Percentiles rank a stretch among this genome's conserved stretches.
Conservation (phyloP, 2,888 invertebrate species). For the Diloba caeruleocephala region DNA sequence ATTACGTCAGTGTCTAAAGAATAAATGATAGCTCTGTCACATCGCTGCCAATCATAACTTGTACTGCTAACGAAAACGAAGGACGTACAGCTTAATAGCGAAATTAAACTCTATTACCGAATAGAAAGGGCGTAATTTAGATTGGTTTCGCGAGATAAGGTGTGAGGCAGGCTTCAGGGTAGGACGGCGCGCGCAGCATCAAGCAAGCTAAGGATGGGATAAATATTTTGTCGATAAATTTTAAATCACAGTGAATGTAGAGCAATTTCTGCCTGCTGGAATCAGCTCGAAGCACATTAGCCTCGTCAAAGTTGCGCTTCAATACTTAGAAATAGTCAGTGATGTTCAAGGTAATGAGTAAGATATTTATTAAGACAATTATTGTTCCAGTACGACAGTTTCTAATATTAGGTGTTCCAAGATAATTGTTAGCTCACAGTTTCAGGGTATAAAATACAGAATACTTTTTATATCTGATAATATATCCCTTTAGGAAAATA, state of each 20-base stretch:
- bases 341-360: too few species aligned
- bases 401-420: too few species aligned
- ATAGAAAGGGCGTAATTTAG: constrained; percentile 56
- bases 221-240: constrained; percentile 46
- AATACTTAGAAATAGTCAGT: too few species aligned
- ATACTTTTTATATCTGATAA: too few species aligned
- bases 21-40: constrained; percentile 34
- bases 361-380: too few species aligned
- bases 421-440: too few species aligned
- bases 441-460: too few species aligned
- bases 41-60: constrained; percentile 65
- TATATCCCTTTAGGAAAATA: too few species aligned
- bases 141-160: constrained; percentile 67
- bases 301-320: too few species aligned
- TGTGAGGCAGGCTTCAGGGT: constrained; percentile 66
- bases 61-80: constrained; percentile 57
- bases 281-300: too few species aligned
- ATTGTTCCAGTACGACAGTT: too few species aligned
- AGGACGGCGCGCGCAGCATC: constrained; percentile 81
- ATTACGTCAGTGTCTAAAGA: constrained; percentile 21
- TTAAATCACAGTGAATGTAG: background rate
- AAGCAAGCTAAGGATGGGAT: constrained; percentile 64
- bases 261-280: too few species aligned
- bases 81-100: constrained; percentile 17
- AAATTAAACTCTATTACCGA: constrained; percentile 49